These are phyloP conservation scores for Nothura maculosa DNA, from an alignment of 2,797 vertebrate species.

Conservation along the genomic window DNA sequence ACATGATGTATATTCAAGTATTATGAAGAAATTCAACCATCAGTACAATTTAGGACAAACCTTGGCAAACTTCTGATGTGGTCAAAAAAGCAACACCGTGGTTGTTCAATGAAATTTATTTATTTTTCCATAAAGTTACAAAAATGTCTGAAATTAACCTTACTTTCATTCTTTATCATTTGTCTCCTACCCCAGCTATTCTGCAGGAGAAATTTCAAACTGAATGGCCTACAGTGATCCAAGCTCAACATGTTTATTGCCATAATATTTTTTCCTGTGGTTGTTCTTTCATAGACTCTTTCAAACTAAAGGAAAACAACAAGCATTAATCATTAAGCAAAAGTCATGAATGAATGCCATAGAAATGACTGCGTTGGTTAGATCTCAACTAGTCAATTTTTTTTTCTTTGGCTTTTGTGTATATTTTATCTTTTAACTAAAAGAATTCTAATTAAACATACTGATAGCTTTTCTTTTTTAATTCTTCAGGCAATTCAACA, in stretches of 20 bases:
- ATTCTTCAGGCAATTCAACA: not conserved
- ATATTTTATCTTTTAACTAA: not conserved
- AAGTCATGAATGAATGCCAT: not conserved
- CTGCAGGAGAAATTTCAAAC: not conserved
- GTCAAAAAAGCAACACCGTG: accelerated
- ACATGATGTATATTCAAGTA: not conserved
- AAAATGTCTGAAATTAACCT: not conserved
- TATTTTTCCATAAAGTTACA: not conserved
- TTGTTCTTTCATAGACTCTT: not conserved
- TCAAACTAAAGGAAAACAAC: not conserved
- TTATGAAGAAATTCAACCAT: not conserved
- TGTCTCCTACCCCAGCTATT: not conserved
- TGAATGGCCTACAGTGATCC: not conserved
- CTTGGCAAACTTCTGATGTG: not conserved
- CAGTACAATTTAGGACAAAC: not conserved
- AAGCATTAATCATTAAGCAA: not conserved
- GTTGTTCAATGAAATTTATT: not conserved
- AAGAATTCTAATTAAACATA: not conserved
- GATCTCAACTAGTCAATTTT: not conserved
- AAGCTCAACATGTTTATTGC: not conserved
- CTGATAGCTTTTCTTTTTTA: not conserved
- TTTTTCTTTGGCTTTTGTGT: not conserved
- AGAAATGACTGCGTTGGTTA: not conserved
- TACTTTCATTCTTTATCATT: not conserved
- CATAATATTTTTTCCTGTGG: not conserved